phyloP scores from a whole-genome alignment of 2,888 invertebrate genomes.

The Stenoptilia bipunctidactyla region DNA sequence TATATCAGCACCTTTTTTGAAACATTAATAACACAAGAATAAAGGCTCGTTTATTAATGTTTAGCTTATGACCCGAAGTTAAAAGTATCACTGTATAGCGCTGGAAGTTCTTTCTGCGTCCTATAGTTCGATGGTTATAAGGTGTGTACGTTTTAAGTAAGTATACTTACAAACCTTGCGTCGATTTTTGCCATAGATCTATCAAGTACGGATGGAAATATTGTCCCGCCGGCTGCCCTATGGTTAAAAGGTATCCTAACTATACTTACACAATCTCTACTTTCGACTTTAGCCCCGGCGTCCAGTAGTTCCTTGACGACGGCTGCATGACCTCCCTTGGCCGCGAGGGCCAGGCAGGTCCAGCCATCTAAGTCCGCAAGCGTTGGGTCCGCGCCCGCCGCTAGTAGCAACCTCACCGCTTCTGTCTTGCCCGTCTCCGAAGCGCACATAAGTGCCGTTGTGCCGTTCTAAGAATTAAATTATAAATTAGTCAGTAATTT shows the following conservation, averaged over 20 bases:
- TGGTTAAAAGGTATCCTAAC: too few relatives aligned
- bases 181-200: not conserved
- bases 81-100: too few relatives aligned
- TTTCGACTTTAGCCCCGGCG: constrained; percentile 87
- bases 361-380: constrained; percentile 94
- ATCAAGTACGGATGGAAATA: not conserved
- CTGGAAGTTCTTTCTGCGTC: too few relatives aligned
- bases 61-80: too few relatives aligned
- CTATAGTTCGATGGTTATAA: too few relatives aligned
- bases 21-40: too few relatives aligned
- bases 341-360: constrained; percentile 91
- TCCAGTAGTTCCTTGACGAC: constrained; percentile 86
- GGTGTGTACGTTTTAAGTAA: not conserved
- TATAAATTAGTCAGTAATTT: too few relatives aligned
- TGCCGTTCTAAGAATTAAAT: constrained; percentile 80
- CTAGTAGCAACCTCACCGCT: constrained; percentile 87
- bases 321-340: constrained; percentile 88
- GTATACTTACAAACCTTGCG: not conserved
- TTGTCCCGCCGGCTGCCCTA: not conserved
- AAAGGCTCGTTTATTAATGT: too few relatives aligned
- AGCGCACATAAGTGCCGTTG: constrained; percentile 94
- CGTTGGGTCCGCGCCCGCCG: constrained; percentile 93
- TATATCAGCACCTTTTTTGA: too few relatives aligned
- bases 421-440: constrained; percentile 86
- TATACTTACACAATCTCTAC: constrained; percentile 83